Conservation (phyloP, 2,888 invertebrate species). For the Galeruca laticollis region DNA sequence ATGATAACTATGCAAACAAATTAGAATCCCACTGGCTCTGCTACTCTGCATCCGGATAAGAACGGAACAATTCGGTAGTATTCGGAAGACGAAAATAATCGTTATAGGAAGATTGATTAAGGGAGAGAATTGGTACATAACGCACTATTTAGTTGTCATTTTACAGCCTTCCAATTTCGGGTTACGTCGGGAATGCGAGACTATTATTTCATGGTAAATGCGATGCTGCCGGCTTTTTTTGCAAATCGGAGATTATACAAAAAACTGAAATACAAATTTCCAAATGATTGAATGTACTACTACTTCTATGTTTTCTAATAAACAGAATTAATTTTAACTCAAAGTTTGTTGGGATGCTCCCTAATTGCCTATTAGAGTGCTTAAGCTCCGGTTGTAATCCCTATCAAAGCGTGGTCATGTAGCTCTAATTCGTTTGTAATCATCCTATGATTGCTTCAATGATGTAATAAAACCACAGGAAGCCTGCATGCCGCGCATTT, state of each 20-base stretch:
- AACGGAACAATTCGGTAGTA: conserved; percentile 13
- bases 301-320: no score
- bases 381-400: no score
- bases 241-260: background rate
- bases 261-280: background rate
- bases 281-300: background rate
- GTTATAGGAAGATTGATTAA: conserved; percentile 11
- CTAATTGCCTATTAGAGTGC: no score
- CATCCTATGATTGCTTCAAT: no score
- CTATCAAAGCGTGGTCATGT: no score
- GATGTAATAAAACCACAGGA: no score
- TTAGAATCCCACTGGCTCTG: conserved; percentile 17
- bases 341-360: no score
- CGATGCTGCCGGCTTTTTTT: conserved; percentile 11
- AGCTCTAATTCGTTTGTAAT: no score
- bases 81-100: conserved; percentile 13
- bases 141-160: conserved; percentile 14
- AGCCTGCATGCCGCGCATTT: no score
- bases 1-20: conserved; percentile 5
- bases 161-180: conserved; percentile 21
- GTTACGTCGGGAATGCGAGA: conserved; percentile 28
- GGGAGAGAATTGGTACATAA: conserved; percentile 21
- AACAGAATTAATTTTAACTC: no score
- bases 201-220: conserved; percentile 5
- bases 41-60: background rate